phyloP scores from a whole-genome alignment of 2,797 vertebrate species.

The Anguilla megastoma region DNA sequence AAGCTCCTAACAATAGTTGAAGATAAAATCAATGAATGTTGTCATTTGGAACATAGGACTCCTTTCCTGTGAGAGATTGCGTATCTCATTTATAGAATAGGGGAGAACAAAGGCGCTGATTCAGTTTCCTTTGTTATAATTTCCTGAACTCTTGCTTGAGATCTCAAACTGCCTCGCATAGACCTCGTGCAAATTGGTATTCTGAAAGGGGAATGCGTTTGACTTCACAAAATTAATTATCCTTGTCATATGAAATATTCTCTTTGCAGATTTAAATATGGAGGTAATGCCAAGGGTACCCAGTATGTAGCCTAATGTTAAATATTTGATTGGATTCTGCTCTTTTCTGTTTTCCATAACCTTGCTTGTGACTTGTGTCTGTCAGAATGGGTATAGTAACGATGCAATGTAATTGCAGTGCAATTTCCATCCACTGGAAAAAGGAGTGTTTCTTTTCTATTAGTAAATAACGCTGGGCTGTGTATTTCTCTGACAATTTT shows the following conservation, averaged over 20 bases:
- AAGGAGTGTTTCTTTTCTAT: background rate
- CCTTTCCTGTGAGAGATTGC: background rate
- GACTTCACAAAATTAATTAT: background rate
- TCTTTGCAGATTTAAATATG: slow-evolving; percentile 1
- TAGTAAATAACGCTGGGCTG: background rate
- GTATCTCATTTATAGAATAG: background rate
- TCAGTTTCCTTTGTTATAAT: background rate
- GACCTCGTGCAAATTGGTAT: slow-evolving; percentile 11
- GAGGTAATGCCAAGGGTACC: background rate
- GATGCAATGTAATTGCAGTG: background rate
- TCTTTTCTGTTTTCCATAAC: background rate
- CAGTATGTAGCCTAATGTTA: background rate
- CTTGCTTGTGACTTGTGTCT: background rate
- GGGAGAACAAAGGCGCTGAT: slow-evolving; percentile 10
- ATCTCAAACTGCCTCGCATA: background rate
- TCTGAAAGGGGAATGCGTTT: background rate
- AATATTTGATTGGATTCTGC: background rate
- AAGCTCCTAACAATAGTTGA: background rate
- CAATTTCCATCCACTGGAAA: background rate
- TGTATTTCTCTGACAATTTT: background rate
- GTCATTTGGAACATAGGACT: background rate
- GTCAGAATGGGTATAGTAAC: background rate
- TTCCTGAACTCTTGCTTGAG: background rate
- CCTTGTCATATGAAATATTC: background rate
- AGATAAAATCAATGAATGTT: background rate